Evolutionary conservation across 2,888 invertebrate species (phyloP).

Genomic region (Mellilla xanthometata): DNA sequence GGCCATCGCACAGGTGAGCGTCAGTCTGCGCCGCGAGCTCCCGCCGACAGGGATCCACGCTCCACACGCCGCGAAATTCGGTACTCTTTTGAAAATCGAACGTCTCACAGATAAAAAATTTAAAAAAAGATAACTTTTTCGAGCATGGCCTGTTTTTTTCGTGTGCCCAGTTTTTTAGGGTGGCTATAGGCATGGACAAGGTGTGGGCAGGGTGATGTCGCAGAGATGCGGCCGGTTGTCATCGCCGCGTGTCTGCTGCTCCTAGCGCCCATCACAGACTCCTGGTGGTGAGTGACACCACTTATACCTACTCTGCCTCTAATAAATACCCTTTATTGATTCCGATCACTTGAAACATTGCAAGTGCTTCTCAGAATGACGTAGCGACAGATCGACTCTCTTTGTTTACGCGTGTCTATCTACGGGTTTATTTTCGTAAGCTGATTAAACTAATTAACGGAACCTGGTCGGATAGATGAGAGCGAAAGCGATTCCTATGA

Average conservation of each 20-base stretch:
- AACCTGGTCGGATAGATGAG: neutral
- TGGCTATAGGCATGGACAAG: conserved; percentile 38
- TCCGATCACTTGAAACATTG: neutral
- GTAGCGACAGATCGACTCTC: neutral
- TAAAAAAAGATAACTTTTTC: conserved; percentile 18
- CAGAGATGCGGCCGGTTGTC: conserved; percentile 88
- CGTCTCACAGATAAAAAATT: conserved; percentile 34
- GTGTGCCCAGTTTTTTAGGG: conserved; percentile 39
- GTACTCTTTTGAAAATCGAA: conserved; percentile 62
- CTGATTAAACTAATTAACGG: conserved; percentile 3
- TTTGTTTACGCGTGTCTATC: conserved; percentile 1
- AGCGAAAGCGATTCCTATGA: neutral
- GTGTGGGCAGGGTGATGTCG: conserved; percentile 73
- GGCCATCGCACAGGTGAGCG: conserved; percentile 67
- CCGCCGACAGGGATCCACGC: conserved; percentile 73
- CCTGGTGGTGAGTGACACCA: conserved; percentile 90
- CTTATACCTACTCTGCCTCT: neutral
- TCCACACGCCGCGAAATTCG: conserved; percentile 69
- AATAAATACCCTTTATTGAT: too few relatives aligned
- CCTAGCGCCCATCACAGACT: conserved; percentile 93
- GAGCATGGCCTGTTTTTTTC: conserved; percentile 24
- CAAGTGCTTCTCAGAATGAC: neutral
- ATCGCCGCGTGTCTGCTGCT: conserved; percentile 92
- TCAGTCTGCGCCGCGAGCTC: conserved; percentile 77
- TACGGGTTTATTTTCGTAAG: conserved; percentile 1